phyloP scores from a whole-genome alignment of 1,140 invertebrate species.

The Chymomyza costata region DNA sequence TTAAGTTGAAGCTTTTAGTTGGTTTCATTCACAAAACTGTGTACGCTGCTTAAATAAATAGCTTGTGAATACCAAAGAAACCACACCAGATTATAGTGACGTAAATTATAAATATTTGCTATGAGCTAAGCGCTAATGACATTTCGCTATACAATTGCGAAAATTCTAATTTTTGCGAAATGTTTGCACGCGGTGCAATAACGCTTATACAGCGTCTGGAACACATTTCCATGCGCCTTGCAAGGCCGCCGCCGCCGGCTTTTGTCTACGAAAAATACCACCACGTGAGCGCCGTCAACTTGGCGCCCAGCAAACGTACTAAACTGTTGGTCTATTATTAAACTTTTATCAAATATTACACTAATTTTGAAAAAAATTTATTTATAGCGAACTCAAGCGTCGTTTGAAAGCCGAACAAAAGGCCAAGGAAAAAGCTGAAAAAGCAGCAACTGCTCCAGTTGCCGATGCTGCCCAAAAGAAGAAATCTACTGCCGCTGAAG shows the following conservation, averaged over 20 bases:
- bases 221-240: neutral
- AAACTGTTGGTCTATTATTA: conserved; percentile 49
- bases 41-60: neutral
- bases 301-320: conserved; percentile 59
- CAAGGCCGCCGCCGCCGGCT: neutral
- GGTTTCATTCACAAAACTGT: neutral
- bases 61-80: neutral
- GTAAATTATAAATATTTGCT: conserved; percentile 3
- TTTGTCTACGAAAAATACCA: conserved; percentile 5
- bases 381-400: conserved; percentile 92
- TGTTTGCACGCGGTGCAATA: conserved; percentile 26
- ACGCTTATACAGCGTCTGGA: conserved; percentile 16
- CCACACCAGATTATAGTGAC: conserved; percentile 5
- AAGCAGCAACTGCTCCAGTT: conserved; percentile 77
- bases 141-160: neutral
- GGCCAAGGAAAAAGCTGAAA: conserved; percentile 93
- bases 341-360: neutral
- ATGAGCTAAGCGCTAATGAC: conserved; percentile 12
- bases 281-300: conserved; percentile 36
- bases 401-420: conserved; percentile 94
- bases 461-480: conserved; percentile 71
- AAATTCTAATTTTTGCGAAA: conserved; percentile 2
- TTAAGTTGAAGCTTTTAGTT: conserved; percentile 44
- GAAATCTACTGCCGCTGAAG: conserved; percentile 76
- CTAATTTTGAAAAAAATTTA: neutral